A percentile compares a stretch with the other conserved stretches of the same genome.
Evolutionary conservation across 2,888 invertebrate genomes (phyloP).

Genomic region (Philonicus albiceps): DNA sequence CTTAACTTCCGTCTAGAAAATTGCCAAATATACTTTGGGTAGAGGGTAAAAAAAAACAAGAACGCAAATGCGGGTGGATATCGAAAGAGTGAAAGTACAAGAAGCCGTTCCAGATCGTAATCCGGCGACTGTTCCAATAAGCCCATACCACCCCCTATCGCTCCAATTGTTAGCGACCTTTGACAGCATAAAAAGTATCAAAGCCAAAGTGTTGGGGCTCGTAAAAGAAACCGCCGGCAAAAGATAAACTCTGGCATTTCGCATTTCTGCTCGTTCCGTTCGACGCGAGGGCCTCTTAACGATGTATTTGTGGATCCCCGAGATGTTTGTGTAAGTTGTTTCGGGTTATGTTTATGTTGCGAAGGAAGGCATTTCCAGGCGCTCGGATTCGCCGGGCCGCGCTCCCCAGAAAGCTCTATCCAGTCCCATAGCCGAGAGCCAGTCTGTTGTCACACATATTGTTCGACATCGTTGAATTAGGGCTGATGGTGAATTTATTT

Average conservation of each 20-base stretch:
- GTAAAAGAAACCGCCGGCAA: constrained; percentile 36
- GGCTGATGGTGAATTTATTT: constrained; percentile 45
- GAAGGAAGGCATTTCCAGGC: constrained; percentile 19
- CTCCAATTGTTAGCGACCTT: constrained; percentile 28
- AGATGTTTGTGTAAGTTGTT: constrained; percentile 35
- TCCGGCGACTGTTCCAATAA: constrained; percentile 26
- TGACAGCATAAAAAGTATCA: constrained; percentile 22
- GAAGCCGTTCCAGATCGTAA: constrained; percentile 3
- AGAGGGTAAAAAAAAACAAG: neutral
- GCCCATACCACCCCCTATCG: constrained; percentile 5
- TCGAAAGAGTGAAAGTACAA: neutral
- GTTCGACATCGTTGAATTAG: constrained; percentile 39
- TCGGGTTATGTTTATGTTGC: constrained; percentile 34
- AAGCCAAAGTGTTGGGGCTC: constrained; percentile 33
- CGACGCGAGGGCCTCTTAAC: constrained; percentile 11
- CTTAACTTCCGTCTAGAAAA: constrained; percentile 32
- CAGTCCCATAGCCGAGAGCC: neutral
- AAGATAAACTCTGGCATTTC: constrained; percentile 12
- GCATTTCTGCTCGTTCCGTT: neutral
- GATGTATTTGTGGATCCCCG: constrained; percentile 31
- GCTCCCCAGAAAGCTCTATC: neutral
- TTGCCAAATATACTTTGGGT: constrained; percentile 2
- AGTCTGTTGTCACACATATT: constrained; percentile 14
- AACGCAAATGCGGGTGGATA: neutral
- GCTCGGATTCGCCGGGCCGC: neutral